Base-by-base conservation (phyloP, 2,888 invertebrate species). In the Tipula unca region DNA sequence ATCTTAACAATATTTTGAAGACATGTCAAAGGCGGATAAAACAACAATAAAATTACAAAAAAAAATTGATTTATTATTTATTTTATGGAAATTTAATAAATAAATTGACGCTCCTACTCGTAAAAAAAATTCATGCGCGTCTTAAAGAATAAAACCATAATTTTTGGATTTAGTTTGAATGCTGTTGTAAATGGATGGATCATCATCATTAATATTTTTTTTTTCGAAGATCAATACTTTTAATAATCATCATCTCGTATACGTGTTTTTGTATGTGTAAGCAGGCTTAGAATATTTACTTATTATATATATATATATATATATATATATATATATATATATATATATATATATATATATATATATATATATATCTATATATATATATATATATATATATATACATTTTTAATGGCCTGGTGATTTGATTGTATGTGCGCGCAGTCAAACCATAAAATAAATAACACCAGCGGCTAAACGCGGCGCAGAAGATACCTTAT, bases 61-160 rank as follows among this genome's bases (percentile, higher is more conserved):
- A 69, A 69, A 69, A 69, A 69, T 69, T 69, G 69, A 69, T 69
- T 69, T 69, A 69, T 69, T 69, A 69, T 69, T 69, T 69, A 69
- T 69, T 69, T 69, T 69, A 69, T 69, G 69, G 69, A 69, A 69
- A 69, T 69, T 69, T 69, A 69, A 69, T 69, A 69, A 69, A 69
- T 69, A 69, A 69, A 69, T 69, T 69, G 69, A 69, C 69, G 69
- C 69, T 69, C 69, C 69, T 69, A 69, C 69, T 69, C 69, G 25
- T 69, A 69, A 69, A 48, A 48, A 17, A 69, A n/a, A 69, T 25
- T 8, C 69, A 10, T 25, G 25, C 13, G 10, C 69, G 69, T 69
- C 69, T 69, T 69, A 69, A 69, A 69, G 69, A 69, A 69, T 69
- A 69, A 69, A 69, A 69, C 10, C 69, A 69, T 69, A 69, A 69